Base-by-base conservation (phyloP, 2,113 vertebrate genomes). In the Dendropsophus ebraccatus region DNA sequence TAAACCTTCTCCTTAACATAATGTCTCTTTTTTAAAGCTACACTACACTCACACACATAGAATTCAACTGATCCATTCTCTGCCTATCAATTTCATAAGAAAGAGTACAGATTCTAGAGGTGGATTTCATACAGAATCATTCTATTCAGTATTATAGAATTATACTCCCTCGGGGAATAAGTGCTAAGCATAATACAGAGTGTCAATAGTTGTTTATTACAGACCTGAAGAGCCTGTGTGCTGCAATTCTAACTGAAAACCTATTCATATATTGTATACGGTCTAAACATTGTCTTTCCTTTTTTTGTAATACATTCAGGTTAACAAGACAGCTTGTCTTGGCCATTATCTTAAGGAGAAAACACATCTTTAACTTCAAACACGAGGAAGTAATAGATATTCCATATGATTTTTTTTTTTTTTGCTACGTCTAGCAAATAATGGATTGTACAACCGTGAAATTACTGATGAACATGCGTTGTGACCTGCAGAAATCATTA, bases 401-500 rank as follows among this genome's bases (percentile, higher is more conserved):
- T 52, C 60, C 80, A 0, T 21, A 65, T 49, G 41, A 23, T 5
- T 14, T 21, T 67, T n/a, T n/a, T n/a, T n/a, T n/a, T n/a, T n/a
- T n/a, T 45, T 45, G 1, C 35, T 80, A 6, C 25, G 8, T 16
- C 23, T 41, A 25, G 37, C 30, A 81, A 12, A 13, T 47, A 30
- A 69, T 69, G 35, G 4, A 50, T 49, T 69, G 10, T 49, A 50
- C 60, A 69, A 28, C 80, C 60, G 52, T 82, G 80, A 62, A 69
- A 67, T n/a, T 30, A n/a, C 28, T 49, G 60, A 81, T 49, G 58
- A 37, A 67, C 16, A 81, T 2, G 25, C 9, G 21, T 6, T 49
- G 58, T n/a, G n/a, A 49, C 67, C 37, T 81, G 58, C n/a, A 49
- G 60, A 82, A 82, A 49, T 14, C 47, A 82, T 82, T 50, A 65